These are phyloP conservation scores for Drosophila equinoxialis DNA, from an alignment of 1,140 invertebrate species.

Conservation along the genomic window DNA sequence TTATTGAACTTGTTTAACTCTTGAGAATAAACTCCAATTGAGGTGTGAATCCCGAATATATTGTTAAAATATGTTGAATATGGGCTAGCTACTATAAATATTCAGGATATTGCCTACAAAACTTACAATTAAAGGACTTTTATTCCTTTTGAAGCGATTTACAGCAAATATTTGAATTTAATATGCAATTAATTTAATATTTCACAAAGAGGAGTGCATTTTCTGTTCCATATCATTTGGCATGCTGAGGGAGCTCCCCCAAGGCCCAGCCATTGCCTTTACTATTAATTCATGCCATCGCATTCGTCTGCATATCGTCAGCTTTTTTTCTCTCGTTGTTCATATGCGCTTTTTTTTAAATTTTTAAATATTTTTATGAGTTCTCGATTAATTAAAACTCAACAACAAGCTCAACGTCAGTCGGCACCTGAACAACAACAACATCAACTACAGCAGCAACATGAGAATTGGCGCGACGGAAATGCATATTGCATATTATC, in stretches of 20 bases:
- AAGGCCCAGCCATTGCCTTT: background rate
- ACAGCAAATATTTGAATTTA: background rate
- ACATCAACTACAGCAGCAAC: background rate
- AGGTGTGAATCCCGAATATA: too few relatives aligned
- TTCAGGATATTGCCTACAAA: too few relatives aligned
- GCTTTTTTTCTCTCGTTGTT: background rate
- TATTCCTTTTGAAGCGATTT: background rate
- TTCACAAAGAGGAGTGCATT: background rate
- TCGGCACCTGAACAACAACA: slow-evolving; percentile 21
- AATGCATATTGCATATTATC: slow-evolving; percentile 27
- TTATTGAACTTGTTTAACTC: too few relatives aligned
- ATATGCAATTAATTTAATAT: slow-evolving; percentile 5
- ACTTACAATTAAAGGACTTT: too few relatives aligned
- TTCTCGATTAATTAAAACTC: slow-evolving; percentile 47
- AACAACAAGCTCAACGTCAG: slow-evolving; percentile 29
- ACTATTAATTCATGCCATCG: slow-evolving; percentile 9
- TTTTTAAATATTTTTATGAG: slow-evolving; percentile 36
- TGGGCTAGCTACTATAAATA: too few relatives aligned
- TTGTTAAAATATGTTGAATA: too few relatives aligned
- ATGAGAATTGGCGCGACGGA: slow-evolving; percentile 19
- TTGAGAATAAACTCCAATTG: too few relatives aligned
- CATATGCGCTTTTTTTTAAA: slow-evolving; percentile 21
- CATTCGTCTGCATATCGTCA: slow-evolving; percentile 5
- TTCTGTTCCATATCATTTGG: slow-evolving; percentile 4
- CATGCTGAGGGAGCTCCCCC: background rate